Conservation (phyloP, 2,888 invertebrate genomes). For the Nebria salina region DNA sequence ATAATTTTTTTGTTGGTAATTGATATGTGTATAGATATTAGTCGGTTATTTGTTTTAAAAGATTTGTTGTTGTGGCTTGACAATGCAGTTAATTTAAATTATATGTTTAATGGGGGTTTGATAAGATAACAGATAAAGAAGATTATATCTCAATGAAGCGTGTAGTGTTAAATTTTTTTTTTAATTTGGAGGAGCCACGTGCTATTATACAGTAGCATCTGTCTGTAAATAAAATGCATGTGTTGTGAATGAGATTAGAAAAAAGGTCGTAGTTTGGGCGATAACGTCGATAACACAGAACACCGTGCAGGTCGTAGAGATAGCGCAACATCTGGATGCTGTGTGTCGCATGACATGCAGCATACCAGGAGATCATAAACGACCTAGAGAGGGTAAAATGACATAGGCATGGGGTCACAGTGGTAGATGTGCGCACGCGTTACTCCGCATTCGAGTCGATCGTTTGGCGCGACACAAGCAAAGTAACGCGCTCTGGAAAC, state of each 20-base stretch:
- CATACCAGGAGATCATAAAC: constrained; percentile 5
- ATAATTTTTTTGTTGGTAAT: no score
- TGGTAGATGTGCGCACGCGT: constrained; percentile 23
- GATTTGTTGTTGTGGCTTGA: no score
- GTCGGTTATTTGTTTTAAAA: no score
- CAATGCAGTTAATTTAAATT: no score
- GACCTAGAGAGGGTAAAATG: background rate
- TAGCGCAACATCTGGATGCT: constrained; percentile 38
- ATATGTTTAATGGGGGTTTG: no score
- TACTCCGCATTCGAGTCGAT: constrained; percentile 31
- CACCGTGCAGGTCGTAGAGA: constrained; percentile 15
- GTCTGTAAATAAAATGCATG: constrained; percentile 20
- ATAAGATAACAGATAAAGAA: no score
- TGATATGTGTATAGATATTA: no score
- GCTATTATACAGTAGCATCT: constrained; percentile 8
- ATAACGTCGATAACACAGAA: constrained; percentile 37
- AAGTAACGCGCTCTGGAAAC: constrained; percentile 60
- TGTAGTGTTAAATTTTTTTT: background rate
- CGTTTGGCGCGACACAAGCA: constrained; percentile 51
- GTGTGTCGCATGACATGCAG: constrained; percentile 18
- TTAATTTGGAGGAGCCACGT: background rate
- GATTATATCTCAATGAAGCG: background rate
- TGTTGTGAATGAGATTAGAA: constrained; percentile 4
- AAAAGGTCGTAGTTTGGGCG: constrained; percentile 13
- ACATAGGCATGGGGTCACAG: constrained; percentile 2